Conservation (phyloP, 1,140 invertebrate genomes). For the Pogonomyrmex barbatus region DNA sequence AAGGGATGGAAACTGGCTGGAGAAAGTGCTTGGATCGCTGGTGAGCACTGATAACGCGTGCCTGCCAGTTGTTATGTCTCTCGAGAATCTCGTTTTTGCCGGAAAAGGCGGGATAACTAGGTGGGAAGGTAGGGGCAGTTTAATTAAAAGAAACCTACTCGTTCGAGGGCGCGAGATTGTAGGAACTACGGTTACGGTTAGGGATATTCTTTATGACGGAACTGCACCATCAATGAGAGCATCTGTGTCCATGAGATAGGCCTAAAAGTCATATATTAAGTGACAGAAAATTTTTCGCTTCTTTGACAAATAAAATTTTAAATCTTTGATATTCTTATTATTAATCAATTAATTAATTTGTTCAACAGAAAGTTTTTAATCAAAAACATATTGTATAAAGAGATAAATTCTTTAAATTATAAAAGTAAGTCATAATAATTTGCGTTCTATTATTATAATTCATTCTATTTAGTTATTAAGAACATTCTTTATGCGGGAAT, state of each 20-base stretch:
- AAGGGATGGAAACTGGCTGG: conserved; percentile 63
- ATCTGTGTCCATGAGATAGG: conserved; percentile 79
- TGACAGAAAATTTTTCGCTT: conserved; percentile 48
- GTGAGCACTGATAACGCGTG: conserved; percentile 84
- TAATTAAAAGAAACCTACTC: conserved; percentile 86
- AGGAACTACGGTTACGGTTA: conserved; percentile 72
- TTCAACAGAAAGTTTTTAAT: background rate
- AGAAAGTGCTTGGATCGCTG: conserved; percentile 76
- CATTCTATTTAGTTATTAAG: background rate
- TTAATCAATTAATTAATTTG: background rate
- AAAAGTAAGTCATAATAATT: background rate
- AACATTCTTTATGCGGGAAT: background rate
- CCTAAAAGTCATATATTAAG: conserved; percentile 77
- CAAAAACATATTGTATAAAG: background rate
- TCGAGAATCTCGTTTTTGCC: conserved; percentile 80
- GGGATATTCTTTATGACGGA: conserved; percentile 80
- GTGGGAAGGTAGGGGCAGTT: conserved; percentile 78
- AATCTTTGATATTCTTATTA: background rate
- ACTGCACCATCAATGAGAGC: conserved; percentile 53
- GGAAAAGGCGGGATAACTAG: conserved; percentile 63
- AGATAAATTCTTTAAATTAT: background rate
- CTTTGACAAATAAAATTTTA: background rate
- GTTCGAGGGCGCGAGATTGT: conserved; percentile 76
- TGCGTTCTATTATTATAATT: too few species aligned
- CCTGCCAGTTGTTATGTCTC: conserved; percentile 82